Evolutionary conservation across 2,113 vertebrate genomes (phyloP).

Genomic region (Sceloporus tristichus): DNA sequence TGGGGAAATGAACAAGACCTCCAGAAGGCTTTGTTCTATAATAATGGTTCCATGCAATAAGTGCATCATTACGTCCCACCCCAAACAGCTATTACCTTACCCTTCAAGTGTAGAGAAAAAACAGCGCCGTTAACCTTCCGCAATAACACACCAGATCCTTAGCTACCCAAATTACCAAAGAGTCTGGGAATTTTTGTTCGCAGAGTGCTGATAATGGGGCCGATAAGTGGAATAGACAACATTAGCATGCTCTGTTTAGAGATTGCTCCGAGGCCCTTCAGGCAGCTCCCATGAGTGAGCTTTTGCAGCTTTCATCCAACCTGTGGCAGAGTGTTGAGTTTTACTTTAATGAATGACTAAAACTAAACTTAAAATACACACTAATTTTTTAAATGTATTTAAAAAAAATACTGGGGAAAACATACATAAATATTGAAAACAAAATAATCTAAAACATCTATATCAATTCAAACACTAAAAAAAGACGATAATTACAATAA

Average conservation of each 20-base stretch:
- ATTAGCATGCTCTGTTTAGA: not conserved
- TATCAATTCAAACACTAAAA: too few species aligned
- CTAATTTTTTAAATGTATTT: too few species aligned
- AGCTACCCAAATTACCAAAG: not conserved
- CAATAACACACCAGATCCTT: not conserved
- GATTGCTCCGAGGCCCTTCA: not conserved
- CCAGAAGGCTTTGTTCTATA: slow-evolving; percentile 15
- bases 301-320: not conserved
- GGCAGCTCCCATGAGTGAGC: not conserved
- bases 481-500: too few species aligned
- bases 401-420: too few species aligned
- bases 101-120: slow-evolving; percentile 14
- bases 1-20: not conserved
- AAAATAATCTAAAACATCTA: too few species aligned
- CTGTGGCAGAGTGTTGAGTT: not conserved
- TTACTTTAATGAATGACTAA: not conserved
- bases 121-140: not conserved
- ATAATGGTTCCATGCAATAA: slow-evolving; percentile 26
- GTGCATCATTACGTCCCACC: slow-evolving; percentile 8
- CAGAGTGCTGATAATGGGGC: slow-evolving; percentile 22
- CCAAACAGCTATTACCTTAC: not conserved
- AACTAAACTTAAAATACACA: too few species aligned
- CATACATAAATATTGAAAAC: too few species aligned
- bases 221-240: not conserved
- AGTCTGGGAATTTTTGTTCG: not conserved